Base-by-base conservation (phyloP, 2,113 vertebrate genomes). In the Chinchilla lanigera region DNA sequence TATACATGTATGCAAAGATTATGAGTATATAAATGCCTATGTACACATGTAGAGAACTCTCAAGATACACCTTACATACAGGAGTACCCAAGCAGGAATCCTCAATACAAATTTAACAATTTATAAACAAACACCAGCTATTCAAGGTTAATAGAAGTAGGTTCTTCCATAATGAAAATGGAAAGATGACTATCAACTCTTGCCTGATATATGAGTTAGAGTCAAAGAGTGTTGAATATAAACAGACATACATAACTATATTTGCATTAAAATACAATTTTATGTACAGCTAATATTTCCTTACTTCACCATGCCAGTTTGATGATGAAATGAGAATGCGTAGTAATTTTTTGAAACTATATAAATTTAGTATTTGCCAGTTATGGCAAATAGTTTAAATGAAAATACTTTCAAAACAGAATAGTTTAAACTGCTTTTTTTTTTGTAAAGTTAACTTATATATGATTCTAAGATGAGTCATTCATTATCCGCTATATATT, bases 321-420 rank as follows among this genome's bases (percentile, higher is more conserved):
- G 20, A 86, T 71, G 24, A 69, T 90, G 13, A 71, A 20, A 47
- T 35, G 54, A 86, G 50, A 67, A 83, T 30, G 89, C 84, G 65
- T 94, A n/a, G 56, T 58, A 91, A 54, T 69, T 52, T 89, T 86
- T 81, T 65, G 52, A 91, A 95, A 60, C 85, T 82, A 82, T 44
- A 38, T 14, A 92, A 47, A 56, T 54, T 82, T 54, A 65, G 47
- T 67, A 86, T 52, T 60, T 82, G 13, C n/a, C 80, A 93, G 44
- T 47, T 7, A 60, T 47, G 7, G 44, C 52, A 96, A 93, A 90
- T 52, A 78, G 13, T 30, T 81, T 67, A 96, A 93, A 91, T 44
- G 20, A 89, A 94, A 94, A 65, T 81, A 86, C 24, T 85, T 41
- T 94, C 41, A 96, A 73, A 75, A 67, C 3, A 78, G 28, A 77